Evolutionary conservation across 2,113 vertebrate species (phyloP).

Genomic region (Plecotus auritus): DNA sequence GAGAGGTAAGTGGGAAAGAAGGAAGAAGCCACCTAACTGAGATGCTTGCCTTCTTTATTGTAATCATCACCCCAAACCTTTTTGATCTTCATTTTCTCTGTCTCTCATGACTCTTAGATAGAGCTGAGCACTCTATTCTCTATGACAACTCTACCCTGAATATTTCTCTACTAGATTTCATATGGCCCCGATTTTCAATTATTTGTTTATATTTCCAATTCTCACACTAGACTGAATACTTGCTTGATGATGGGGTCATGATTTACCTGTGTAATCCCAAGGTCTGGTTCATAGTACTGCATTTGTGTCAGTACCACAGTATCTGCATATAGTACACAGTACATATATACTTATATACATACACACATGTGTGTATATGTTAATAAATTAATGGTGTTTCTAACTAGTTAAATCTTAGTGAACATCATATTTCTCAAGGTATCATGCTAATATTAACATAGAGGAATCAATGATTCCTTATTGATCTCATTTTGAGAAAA

Average conservation of each 20-base stretch:
- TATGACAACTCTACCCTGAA: not conserved
- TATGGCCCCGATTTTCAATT: not conserved
- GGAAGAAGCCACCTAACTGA: no score
- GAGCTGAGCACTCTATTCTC: not conserved
- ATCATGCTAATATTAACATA: not conserved
- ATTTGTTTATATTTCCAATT: not conserved
- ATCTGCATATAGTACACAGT: not conserved
- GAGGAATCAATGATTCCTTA: not conserved
- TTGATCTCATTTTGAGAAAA: not conserved
- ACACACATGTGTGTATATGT: not conserved
- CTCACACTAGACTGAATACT: not conserved
- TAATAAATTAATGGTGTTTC: not conserved
- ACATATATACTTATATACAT: not conserved
- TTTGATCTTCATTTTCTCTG: not conserved
- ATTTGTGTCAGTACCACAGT: not conserved
- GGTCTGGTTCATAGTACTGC: not conserved
- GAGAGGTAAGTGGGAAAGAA: not conserved
- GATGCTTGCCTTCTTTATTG: not conserved
- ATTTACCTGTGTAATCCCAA: not conserved
- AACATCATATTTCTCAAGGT: conserved; percentile 22
- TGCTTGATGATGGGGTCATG: not conserved
- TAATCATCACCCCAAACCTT: not conserved
- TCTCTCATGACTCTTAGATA: not conserved
- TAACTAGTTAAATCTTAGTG: not conserved
- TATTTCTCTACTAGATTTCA: not conserved